A percentile compares a stretch with the other conserved stretches of the same genome.
These are phyloP conservation scores for Nasonovia ribisnigri DNA, from an alignment of 2,888 invertebrate species.

Conservation along the genomic window DNA sequence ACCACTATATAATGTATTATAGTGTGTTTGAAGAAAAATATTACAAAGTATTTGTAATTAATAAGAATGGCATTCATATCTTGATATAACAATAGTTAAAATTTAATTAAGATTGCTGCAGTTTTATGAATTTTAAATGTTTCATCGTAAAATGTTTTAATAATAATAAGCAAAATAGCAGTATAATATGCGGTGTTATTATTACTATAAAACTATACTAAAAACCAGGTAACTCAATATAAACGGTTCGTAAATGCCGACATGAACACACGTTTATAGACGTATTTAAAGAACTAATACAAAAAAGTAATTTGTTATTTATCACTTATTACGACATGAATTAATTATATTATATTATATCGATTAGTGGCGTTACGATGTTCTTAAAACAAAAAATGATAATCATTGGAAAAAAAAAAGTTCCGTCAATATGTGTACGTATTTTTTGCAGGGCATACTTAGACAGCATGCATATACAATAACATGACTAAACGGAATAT, in stretches of 20 bases:
- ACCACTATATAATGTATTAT: neutral
- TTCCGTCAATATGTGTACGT: too few species aligned
- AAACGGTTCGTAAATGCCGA: neutral
- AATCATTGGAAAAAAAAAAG: neutral
- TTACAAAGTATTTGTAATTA: neutral
- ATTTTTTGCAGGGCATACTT: neutral
- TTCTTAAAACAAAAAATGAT: too few species aligned
- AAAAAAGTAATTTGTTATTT: constrained; percentile 1
- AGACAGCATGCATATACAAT: neutral
- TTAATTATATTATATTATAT: neutral
- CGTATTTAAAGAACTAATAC: neutral
- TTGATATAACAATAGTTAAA: neutral
- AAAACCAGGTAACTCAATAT: neutral
- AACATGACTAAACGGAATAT: neutral
- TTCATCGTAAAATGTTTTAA: neutral
- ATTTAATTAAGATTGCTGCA: neutral
- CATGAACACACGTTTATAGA: neutral
- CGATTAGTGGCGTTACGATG: neutral
- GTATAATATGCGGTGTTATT: neutral
- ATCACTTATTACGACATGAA: neutral
- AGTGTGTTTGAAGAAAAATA: neutral
- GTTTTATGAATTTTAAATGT: neutral
- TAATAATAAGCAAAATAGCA: neutral
- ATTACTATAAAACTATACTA: neutral
- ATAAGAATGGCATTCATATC: neutral